These are phyloP conservation scores for Endotricha flammealis DNA, from an alignment of 2,888 invertebrate species.

Conservation along the genomic window DNA sequence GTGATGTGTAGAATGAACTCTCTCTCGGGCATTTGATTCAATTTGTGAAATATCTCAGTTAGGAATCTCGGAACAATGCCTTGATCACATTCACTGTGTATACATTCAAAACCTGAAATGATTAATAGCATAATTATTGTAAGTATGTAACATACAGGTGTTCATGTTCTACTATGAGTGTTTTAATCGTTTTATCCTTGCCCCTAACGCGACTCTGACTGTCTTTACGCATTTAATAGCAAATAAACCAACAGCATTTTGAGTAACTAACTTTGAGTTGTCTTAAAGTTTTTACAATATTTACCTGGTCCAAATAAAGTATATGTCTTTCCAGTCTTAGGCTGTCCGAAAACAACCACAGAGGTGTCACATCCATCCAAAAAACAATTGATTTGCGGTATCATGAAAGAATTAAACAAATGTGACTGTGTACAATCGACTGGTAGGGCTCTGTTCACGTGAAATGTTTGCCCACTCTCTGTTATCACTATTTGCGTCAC, in stretches of 20 bases:
- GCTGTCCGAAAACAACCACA: constrained; percentile 83
- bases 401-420: constrained; percentile 81
- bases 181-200: too few relatives aligned
- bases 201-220: too few relatives aligned
- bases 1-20: constrained; percentile 83
- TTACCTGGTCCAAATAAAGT: constrained; percentile 84
- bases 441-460: constrained; percentile 73
- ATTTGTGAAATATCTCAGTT: constrained; percentile 83
- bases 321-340: constrained; percentile 84
- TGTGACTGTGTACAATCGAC: constrained; percentile 80
- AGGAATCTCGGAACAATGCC: constrained; percentile 85
- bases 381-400: constrained; percentile 82
- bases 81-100: constrained; percentile 83
- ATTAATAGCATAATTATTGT: too few relatives aligned
- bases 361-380: constrained; percentile 88
- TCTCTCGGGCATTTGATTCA: constrained; percentile 81
- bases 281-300: too few relatives aligned
- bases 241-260: too few relatives aligned
- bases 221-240: too few relatives aligned
- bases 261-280: too few relatives aligned
- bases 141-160: too few relatives aligned
- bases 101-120: constrained; percentile 71
- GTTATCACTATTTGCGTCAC: constrained; percentile 79
- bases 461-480: constrained; percentile 78
- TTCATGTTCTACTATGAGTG: too few relatives aligned